These are phyloP conservation scores for Zenarchopterus dispar DNA, from an alignment of 2,797 vertebrate genomes.

Conservation along the genomic window DNA sequence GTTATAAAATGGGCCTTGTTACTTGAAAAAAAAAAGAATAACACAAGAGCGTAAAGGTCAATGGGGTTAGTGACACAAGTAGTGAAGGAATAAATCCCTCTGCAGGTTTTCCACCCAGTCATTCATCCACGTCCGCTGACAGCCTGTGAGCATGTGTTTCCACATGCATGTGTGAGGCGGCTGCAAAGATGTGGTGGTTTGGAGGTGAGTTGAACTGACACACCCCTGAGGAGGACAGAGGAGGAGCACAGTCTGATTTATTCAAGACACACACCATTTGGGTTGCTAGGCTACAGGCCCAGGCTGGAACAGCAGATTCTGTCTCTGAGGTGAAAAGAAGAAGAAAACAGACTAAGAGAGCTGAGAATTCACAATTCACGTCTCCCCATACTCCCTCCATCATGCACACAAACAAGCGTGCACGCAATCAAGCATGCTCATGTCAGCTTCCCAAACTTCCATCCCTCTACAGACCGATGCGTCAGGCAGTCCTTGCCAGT, in stretches of 20 bases:
- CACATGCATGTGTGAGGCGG: conserved; percentile 18
- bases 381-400: background rate
- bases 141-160: conserved; percentile 19
- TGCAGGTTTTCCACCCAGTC: background rate
- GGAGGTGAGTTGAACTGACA: conserved; percentile 51
- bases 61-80: conserved; percentile 6
- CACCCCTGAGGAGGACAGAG: conserved; percentile 48
- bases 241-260: conserved; percentile 58
- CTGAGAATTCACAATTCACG: conserved; percentile 40
- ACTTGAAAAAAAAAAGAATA: conserved; percentile 12
- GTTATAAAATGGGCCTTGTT: background rate
- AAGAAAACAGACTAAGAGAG: conserved; percentile 22
- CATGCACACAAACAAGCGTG: conserved; percentile 13
- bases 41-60: conserved; percentile 18
- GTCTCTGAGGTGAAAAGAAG: conserved; percentile 49
- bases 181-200: conserved; percentile 15
- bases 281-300: conserved; percentile 76
- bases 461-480: conserved; percentile 34
- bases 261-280: conserved; percentile 68
- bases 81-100: conserved; percentile 18
- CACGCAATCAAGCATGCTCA: conserved; percentile 7
- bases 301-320: conserved; percentile 56
- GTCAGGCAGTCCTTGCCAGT: conserved; percentile 28
- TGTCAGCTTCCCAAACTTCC: conserved; percentile 39
- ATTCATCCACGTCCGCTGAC: conserved; percentile 2